Percentiles rank a stretch among this genome's conserved stretches.
Evolutionary conservation across 2,113 vertebrate genomes (phyloP).

Genomic region (Shinisaurus crocodilurus): DNA sequence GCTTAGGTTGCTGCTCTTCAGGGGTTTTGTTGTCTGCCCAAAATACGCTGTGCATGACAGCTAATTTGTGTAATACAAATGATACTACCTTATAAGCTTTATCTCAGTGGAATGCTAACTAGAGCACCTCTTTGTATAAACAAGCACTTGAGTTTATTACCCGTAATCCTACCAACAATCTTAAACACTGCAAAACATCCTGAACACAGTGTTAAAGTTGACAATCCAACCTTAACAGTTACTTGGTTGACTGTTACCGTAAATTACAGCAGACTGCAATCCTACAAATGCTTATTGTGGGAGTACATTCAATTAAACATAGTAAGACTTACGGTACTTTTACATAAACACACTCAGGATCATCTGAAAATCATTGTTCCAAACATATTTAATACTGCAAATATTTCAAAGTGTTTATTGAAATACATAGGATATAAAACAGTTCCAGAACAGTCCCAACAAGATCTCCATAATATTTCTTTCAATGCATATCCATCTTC

Average conservation of each 20-base stretch:
- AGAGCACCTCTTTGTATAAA: constrained; percentile 27
- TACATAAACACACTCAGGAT: background rate
- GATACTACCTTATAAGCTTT: constrained; percentile 32
- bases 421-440: background rate
- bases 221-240: constrained; percentile 10
- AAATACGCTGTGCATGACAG: constrained; percentile 35
- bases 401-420: rapidly evolving
- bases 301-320: background rate
- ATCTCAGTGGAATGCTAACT: constrained; percentile 42
- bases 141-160: constrained; percentile 33
- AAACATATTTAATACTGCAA: background rate
- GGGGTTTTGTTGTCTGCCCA: background rate
- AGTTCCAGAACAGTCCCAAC: rapidly evolving
- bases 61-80: constrained; percentile 51
- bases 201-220: constrained; percentile 36
- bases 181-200: constrained; percentile 37
- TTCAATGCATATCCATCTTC: constrained; percentile 12
- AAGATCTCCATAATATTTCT: background rate
- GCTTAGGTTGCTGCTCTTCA: constrained; percentile 28
- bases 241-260: background rate
- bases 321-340: background rate
- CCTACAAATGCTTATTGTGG: background rate
- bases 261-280: constrained; percentile 29
- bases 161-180: constrained; percentile 24
- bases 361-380: background rate